These are phyloP conservation scores for Piprites chloris DNA, from an alignment of 2,113 vertebrate genomes.

Conservation along the genomic window DNA sequence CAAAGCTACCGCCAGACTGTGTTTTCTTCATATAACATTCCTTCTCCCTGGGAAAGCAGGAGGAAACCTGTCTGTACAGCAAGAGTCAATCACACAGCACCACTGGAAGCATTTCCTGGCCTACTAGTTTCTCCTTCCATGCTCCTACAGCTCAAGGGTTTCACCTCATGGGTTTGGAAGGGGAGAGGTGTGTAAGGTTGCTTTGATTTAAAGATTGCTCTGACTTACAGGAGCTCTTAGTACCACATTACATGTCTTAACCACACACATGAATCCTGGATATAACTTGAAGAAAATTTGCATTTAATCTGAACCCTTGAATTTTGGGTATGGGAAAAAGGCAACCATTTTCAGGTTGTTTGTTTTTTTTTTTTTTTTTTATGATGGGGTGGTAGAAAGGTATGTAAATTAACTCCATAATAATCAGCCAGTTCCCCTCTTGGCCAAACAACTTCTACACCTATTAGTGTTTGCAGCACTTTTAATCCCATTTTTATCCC, in stretches of 20 bases:
- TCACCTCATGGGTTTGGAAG: neutral
- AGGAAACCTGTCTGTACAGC: neutral
- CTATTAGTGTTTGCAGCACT: neutral
- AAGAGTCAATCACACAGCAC: neutral
- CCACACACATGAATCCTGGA: neutral
- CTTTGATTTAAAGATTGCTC: neutral
- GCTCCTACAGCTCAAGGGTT: neutral
- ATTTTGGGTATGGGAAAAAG: neutral
- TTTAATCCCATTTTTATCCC: neutral
- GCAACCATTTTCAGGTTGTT: neutral
- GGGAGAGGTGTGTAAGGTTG: neutral
- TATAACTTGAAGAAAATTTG: neutral
- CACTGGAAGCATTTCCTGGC: neutral
- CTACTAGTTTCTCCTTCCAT: neutral
- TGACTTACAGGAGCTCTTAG: neutral
- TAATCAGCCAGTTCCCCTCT: neutral
- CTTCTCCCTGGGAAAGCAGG: neutral
- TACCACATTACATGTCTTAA: neutral
- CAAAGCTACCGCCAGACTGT: neutral
- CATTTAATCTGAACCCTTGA: neutral
- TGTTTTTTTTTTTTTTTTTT: neutral
- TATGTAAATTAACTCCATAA: neutral
- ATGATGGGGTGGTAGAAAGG: neutral
- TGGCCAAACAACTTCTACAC: neutral
- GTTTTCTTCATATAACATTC: neutral